phyloP scores from a whole-genome alignment of 2,797 vertebrate species.

The Microchirus variegatus region DNA sequence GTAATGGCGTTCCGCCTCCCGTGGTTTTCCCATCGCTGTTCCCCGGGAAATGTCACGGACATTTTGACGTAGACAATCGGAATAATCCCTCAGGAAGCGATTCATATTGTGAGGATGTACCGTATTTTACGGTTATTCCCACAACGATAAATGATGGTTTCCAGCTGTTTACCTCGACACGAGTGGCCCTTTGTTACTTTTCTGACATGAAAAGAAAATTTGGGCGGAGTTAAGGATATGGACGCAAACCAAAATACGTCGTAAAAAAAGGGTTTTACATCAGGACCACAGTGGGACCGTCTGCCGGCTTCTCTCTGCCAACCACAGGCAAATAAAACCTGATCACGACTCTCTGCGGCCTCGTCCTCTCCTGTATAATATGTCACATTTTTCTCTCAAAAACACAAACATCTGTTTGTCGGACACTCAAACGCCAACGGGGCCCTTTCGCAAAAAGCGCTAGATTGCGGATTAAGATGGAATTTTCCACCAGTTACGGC shows the following conservation, averaged over 20 bases:
- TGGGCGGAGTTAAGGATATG: conserved; percentile 4
- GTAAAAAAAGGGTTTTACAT: conserved; percentile 12
- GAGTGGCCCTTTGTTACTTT: conserved; percentile 1
- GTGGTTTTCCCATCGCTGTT: background rate
- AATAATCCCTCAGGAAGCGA: conserved; percentile 8
- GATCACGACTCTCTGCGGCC: conserved; percentile 9
- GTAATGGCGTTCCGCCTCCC: background rate
- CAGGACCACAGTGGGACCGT: conserved; percentile 3
- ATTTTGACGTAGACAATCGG: background rate
- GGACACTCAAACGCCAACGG: background rate
- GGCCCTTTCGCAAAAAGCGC: background rate
- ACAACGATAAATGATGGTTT: conserved; percentile 13
- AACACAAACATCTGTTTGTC: conserved; percentile 9
- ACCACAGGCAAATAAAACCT: conserved; percentile 15
- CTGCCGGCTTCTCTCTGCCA: conserved; percentile 13
- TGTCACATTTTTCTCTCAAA: conserved; percentile 14
- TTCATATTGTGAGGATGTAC: background rate
- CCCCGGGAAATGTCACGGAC: background rate
- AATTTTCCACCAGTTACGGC: background rate
- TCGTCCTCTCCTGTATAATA: background rate
- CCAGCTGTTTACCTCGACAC: conserved; percentile 4
- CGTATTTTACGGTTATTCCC: conserved; percentile 1
- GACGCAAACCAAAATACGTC: conserved; percentile 6
- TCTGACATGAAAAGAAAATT: conserved; percentile 3
- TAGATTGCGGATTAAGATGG: background rate